Percentiles rank a stretch among this genome's conserved stretches.
phyloP scores from a whole-genome alignment of 2,113 vertebrate genomes.

The Bucco capensis region DNA sequence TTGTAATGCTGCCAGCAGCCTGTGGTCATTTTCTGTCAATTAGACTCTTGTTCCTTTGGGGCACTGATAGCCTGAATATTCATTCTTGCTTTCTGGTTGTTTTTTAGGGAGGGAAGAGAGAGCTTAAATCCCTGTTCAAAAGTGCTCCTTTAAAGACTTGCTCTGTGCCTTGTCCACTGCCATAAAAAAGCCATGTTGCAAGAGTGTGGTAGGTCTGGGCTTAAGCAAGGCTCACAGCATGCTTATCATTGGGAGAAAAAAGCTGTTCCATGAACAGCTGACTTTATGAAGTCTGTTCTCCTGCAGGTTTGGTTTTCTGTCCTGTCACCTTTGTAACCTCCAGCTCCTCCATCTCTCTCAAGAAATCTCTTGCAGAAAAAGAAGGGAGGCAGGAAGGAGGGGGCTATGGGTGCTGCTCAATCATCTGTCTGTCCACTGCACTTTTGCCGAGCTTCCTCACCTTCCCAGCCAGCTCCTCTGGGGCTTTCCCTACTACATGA shows the following conservation, averaged over 20 bases:
- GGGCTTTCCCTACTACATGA: background rate
- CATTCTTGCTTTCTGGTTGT: background rate
- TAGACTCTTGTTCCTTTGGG: background rate
- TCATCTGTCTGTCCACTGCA: background rate
- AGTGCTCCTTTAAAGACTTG: background rate
- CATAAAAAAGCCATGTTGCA: background rate
- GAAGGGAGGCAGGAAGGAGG: background rate
- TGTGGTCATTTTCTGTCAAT: background rate
- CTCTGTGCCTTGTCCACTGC: background rate
- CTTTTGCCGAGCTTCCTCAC: background rate
- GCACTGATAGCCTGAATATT: background rate
- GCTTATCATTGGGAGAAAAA: background rate
- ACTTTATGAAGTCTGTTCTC: background rate
- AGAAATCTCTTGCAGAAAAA: background rate
- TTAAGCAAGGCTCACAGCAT: accelerated
- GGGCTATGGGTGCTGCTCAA: background rate
- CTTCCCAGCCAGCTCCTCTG: background rate
- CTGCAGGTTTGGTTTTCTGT: background rate
- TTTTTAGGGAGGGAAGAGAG: background rate
- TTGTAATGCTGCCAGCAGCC: background rate
- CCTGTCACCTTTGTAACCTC: accelerated
- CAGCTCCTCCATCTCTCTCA: background rate
- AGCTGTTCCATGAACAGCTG: background rate
- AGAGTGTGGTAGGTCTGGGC: background rate
- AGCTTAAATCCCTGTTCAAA: background rate